Evolutionary conservation across 2,797 vertebrate species (phyloP), one percentile per base, ranked within the genome.

Genomic region (Pseudochromis fuscus): DNA sequence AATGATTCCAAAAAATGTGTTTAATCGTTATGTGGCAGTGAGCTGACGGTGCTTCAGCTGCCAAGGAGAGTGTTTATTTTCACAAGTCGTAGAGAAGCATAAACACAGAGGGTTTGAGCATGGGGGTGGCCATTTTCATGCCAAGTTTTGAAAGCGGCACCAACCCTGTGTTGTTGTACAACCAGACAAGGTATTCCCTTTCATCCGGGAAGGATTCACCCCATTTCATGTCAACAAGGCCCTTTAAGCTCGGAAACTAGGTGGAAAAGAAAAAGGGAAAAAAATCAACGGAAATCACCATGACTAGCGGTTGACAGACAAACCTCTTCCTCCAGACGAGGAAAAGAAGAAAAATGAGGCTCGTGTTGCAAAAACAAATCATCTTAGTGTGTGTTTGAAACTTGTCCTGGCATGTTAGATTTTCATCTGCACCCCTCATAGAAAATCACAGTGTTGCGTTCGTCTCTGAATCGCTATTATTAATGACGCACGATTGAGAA

Each of bases 51-150:
- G 70, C 51, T 64, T 82, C 61, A 57, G 71, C 81, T 86, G 88
- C 89, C 83, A 91, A 87, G 33, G 33, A 79, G 53, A 77, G 73
- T 91, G 87, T 91, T 92, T 92, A 87, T 92, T 91, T 92, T 92
- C 86, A 82, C 84, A 83, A 87, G 84, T 89, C 74, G 82, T 77
- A 9, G 59, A 75, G 75, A 79, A 81, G 69, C 83, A 85, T 89
- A 88, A 92, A 91, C 87, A 89, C 57, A 69, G 6, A 64, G 73
- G 75, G 62, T 76, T 62, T 73, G 82, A 78, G 75, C 75, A 77
- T 61, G 67, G 74, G 65, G 84, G 75, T 62, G 72, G 71, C 70
- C 84, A 66, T 84, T 53, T 85, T 51, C 49, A 49, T 72, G 87
- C 87, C 86, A 90, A 87, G 77, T 87, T 88, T 75, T 73, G 65